Base-by-base conservation (phyloP, 1,140 invertebrate species). In the Eriosoma lanigerum region DNA sequence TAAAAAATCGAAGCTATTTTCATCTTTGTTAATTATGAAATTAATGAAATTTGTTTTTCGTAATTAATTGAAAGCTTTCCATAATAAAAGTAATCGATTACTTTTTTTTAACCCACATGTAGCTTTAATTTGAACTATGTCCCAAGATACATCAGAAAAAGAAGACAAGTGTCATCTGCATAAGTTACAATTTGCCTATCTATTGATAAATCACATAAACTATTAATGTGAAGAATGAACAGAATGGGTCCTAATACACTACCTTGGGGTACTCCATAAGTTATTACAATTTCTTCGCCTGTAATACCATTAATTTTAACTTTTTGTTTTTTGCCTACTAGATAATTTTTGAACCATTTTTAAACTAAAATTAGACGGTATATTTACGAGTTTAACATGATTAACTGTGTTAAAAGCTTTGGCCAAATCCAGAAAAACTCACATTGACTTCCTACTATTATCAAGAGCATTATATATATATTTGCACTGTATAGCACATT, bases 341-440 rank as follows among this genome's bases (percentile, higher is more conserved):
- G 29, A 58, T 81, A 81, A 13, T 19, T 52, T 24, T 21, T 62
- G 17, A 81, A 70, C 80, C 80, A 82, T n/a, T 46, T 64, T 52
- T 46, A 62, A n/a, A 32, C 29, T 32, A 21, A n/a, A n/a, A n/a
- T n/a, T n/a, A n/a, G n/a, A n/a, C n/a, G n/a, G n/a, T n/a, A n/a
- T n/a, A n/a, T n/a, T n/a, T n/a, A n/a, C n/a, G n/a, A n/a, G n/a
- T n/a, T n/a, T n/a, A n/a, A n/a, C n/a, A n/a, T n/a, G n/a, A n/a
- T n/a, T n/a, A n/a, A n/a, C n/a, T n/a, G n/a, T n/a, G n/a, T n/a
- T n/a, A n/a, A n/a, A n/a, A n/a, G n/a, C 6, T 32, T n/a, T 19
- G n/a, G 21, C 46, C 48, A 8, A 82, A 46, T n/a, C 72, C 80
- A n/a, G 32, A 60, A 81, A 82, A 54, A 82, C 54, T 29, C 52